A percentile compares a stretch with the other conserved stretches of the same genome.
phyloP scores from a whole-genome alignment of 2,888 invertebrate species.

The Conchocele bisecta region DNA sequence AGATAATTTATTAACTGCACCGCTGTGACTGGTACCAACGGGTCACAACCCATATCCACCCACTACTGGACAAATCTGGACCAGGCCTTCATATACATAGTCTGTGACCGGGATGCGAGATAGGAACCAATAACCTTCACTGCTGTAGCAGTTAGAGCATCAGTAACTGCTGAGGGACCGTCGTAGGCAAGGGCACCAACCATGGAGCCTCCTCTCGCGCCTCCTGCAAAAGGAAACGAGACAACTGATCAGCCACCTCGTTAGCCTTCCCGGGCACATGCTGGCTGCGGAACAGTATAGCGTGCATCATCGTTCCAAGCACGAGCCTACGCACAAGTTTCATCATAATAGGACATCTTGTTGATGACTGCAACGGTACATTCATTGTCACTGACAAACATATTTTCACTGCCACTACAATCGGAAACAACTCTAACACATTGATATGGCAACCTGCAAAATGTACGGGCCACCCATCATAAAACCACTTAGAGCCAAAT shows the following conservation, averaged over 20 bases:
- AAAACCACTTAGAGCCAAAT: too few relatives aligned
- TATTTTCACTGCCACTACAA: conserved; percentile 22
- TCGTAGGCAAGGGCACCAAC: too few relatives aligned
- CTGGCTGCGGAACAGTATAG: conserved; percentile 1
- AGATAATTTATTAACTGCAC: not conserved
- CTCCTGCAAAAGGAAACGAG: conserved; percentile 11
- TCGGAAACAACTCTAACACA: too few relatives aligned
- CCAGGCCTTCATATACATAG: too few relatives aligned
- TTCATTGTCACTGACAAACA: conserved; percentile 35
- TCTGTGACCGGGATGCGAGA: too few relatives aligned
- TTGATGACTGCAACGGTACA: conserved; percentile 19
- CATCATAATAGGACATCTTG: conserved; percentile 11
- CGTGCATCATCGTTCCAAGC: not conserved
- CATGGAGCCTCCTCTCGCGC: too few relatives aligned
- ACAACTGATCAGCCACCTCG: not conserved
- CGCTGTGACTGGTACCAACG: too few relatives aligned
- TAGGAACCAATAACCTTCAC: not conserved
- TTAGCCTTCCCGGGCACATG: not conserved
- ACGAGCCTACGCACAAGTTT: too few relatives aligned
- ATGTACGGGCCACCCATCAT: too few relatives aligned
- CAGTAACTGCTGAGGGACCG: not conserved
- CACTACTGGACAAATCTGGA: too few relatives aligned
- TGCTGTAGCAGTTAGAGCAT: not conserved
- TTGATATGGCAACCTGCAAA: too few relatives aligned
- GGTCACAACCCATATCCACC: too few relatives aligned